A percentile compares a stretch with the other conserved stretches of the same genome.
phyloP scores from a whole-genome alignment of 2,797 vertebrate genomes.

The Smutsia gigantea region DNA sequence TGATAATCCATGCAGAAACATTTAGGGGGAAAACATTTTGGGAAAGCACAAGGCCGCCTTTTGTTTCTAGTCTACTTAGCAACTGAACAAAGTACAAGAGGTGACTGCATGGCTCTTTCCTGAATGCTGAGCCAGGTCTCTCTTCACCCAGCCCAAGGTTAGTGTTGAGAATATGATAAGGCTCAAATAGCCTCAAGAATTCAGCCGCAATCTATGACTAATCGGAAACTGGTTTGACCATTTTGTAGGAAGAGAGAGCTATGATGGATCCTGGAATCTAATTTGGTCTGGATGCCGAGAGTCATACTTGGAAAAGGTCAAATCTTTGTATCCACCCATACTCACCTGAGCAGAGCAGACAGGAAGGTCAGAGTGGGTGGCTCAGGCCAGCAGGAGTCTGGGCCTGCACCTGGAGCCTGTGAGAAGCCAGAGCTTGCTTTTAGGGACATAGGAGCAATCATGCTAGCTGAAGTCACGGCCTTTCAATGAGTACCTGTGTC shows the following conservation, averaged over 20 bases:
- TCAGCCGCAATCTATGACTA: neutral
- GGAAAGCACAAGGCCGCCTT: neutral
- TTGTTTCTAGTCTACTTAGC: neutral
- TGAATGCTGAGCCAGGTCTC: conserved; percentile 20
- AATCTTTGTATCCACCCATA: neutral
- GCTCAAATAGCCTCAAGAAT: conserved; percentile 9
- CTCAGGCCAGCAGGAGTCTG: neutral
- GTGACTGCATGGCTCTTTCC: neutral
- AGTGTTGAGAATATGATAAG: neutral
- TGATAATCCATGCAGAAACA: neutral
- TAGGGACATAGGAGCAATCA: too few species aligned
- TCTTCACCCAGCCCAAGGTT: neutral
- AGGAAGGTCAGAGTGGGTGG: neutral
- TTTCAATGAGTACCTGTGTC: neutral
- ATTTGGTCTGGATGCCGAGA: neutral
- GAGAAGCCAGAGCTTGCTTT: neutral
- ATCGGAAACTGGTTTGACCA: conserved; percentile 25
- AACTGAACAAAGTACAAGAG: neutral
- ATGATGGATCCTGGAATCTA: neutral
- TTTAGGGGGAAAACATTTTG: neutral
- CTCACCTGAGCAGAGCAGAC: neutral
- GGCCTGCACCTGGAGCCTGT: neutral
- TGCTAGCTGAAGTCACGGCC: neutral
- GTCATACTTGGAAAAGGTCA: neutral
- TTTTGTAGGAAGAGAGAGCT: neutral